A percentile compares a stretch with the other conserved stretches of the same genome.
Conservation (phyloP, 2,113 vertebrate species). For the Bombycilla garrulus region DNA sequence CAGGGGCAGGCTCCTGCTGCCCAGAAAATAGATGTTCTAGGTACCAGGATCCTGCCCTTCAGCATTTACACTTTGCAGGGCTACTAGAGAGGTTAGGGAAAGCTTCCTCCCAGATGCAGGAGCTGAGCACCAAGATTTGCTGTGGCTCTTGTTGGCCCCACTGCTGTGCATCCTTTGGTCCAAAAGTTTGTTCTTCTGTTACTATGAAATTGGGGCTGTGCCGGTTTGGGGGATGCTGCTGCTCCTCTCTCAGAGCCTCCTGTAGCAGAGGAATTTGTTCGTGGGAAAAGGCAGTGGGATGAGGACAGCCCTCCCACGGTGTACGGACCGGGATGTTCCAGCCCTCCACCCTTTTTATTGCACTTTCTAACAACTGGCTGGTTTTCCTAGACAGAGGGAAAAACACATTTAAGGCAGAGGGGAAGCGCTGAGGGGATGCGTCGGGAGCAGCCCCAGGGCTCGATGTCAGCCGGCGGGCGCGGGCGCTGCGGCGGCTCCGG, state of each 20-base stretch:
- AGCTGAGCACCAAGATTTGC: not conserved
- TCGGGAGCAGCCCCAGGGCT: not conserved
- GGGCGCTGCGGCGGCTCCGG: rapidly evolving
- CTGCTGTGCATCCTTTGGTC: not conserved
- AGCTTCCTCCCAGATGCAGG: not conserved
- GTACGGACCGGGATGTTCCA: not conserved
- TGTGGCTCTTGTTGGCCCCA: not conserved
- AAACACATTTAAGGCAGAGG: not conserved
- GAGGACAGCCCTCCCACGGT: not conserved
- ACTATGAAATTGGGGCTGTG: not conserved
- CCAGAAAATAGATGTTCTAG: not conserved
- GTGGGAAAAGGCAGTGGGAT: not conserved
- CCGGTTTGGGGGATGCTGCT: not conserved
- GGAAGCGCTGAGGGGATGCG: not conserved
- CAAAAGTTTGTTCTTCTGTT: not conserved
- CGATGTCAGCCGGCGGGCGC: not conserved
- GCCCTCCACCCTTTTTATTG: not conserved
- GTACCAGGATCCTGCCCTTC: not conserved
- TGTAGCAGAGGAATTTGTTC: rapidly evolving
- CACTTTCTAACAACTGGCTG: conserved; percentile 18
- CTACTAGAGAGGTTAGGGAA: not conserved
- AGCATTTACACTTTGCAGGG: not conserved
- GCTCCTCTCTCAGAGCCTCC: not conserved
- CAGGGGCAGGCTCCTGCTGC: not conserved
- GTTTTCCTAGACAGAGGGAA: not conserved